Base-by-base conservation (phyloP, 2,113 vertebrate species). In the Pelobates fuscus region DNA sequence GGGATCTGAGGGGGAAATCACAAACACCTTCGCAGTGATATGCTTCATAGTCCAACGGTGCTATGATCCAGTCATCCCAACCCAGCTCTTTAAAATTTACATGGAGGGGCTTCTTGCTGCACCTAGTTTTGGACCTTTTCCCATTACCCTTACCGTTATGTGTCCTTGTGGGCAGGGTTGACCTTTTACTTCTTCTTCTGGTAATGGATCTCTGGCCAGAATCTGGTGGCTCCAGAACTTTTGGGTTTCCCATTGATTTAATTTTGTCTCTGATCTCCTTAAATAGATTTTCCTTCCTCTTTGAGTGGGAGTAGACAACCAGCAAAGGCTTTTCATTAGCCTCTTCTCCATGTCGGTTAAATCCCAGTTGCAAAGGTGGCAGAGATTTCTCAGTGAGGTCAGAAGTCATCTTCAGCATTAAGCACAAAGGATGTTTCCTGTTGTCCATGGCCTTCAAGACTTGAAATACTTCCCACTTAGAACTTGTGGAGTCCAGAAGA, bases 61-160 rank as follows among this genome's bases (percentile, higher is more conserved):
- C 94, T 1, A 95, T 95, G 79, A 95, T 94, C 94, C 94, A 95
- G 86, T 95, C 94, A 1, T 95, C 94, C 94, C 94, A 95, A 82
- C 94, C 94, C 78, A 95, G 85, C 83, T 94, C 92, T 82, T 95
- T 95, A 83, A 95, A 95, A 80, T 95, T 93, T 58, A 95, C 93
- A 0, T 92, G 93, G 66, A 95, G 85, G 5, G 91, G 89, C 58
- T 92, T 95, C 75, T 92, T 88, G 81, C 93, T 93, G 66, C 94
- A 95, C 32, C 94, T 92, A 17, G 90, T 93, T 73, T 88, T 88
- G 2, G 80, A 81, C 79, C 86, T 85, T 75, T 89, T 88, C 23
- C 92, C 89, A 0, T 84, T 84, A 30, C 89, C 88, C 24, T 84
- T 84, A 6, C 86, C 85, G 78, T 30, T 78, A 73, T 58, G 85